Evolutionary conservation across 1,140 invertebrate species (phyloP).

Genomic region (Solen grandis): DNA sequence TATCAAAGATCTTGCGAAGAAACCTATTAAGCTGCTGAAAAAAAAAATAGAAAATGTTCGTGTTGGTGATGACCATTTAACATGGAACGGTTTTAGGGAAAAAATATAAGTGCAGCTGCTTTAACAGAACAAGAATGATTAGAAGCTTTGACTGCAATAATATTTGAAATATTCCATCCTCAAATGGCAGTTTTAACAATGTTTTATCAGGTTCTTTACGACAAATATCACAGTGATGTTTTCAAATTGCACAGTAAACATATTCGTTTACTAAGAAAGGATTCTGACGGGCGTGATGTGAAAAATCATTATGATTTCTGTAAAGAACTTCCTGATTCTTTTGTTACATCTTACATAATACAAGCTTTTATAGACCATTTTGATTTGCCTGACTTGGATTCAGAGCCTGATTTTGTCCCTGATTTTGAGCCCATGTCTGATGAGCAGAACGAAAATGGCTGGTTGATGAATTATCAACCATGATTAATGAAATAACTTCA

Average conservation of each 20-base stretch:
- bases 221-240: slow-evolving; percentile 18
- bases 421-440: background rate
- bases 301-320: slow-evolving; percentile 46
- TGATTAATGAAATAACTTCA: slow-evolving; percentile 1
- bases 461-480: background rate
- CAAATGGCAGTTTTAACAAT: slow-evolving; percentile 47
- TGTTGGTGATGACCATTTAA: slow-evolving; percentile 57
- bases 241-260: slow-evolving; percentile 32
- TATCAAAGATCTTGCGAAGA: slow-evolving; percentile 25
- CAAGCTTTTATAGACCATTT: slow-evolving; percentile 43
- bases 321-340: slow-evolving; percentile 54
- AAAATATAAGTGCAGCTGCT: slow-evolving; percentile 35
- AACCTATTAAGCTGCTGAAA: slow-evolving; percentile 4
- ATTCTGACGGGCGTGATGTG: slow-evolving; percentile 49
- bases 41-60: slow-evolving; percentile 17
- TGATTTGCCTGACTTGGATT: slow-evolving; percentile 3
- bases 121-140: slow-evolving; percentile 41
- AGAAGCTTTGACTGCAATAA: slow-evolving; percentile 52
- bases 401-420: slow-evolving; percentile 9
- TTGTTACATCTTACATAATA: slow-evolving; percentile 48
- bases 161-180: slow-evolving; percentile 62
- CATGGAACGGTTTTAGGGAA: slow-evolving; percentile 59
- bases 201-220: slow-evolving; percentile 51
- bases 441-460: slow-evolving; percentile 34
- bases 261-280: slow-evolving; percentile 36